Base-by-base conservation (phyloP, 2,797 vertebrate species). In the Gouania willdenowi region DNA sequence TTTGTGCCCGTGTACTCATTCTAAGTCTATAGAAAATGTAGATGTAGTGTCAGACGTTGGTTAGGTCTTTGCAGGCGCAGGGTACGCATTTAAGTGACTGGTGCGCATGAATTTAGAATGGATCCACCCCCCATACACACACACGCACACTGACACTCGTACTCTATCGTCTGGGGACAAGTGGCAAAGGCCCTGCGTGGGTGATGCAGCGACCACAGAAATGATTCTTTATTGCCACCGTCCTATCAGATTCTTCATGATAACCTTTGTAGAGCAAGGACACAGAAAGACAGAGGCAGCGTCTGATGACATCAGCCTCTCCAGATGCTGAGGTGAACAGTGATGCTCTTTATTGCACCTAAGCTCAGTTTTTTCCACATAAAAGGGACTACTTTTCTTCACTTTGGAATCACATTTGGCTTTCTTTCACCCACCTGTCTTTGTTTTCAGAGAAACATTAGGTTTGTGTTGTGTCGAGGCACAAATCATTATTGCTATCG, bases 211-310 rank as follows among this genome's bases (percentile, higher is more conserved):
- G 10, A 66, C 70, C 66, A 61, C 76, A 77, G 52, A 67, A 55
- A 66, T 71, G 71, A 70, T 82, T 80, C 63, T 79, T 82, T 79
- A 68, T 77, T 71, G 50, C 73, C 55, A 57, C 42, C 51, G 20
- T 65, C 50, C 65, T 59, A 69, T 81, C 80, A 81, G 75, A 79
- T 75, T 69, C 52, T 68, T 43, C 67, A 54, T 59, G 50, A 69
- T 79, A 78, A 85, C 83, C 83, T 85, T 58, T 81, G 56, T 43
- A 41, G 71, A 54, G 54, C 61, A 79, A 83, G 75, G 83, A 81
- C 81, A 77, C 60, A 62, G 62, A 63, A 34, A 82, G 66, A 64
- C 71, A 71, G 56, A 71, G 57, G 74, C 70, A 22, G 51, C 38
- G 46, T 75, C 75, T 79, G 80, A 85, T 83, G 83, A 70, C 62